phyloP scores from a whole-genome alignment of 2,797 vertebrate genomes.

The Okamejei kenojei region DNA sequence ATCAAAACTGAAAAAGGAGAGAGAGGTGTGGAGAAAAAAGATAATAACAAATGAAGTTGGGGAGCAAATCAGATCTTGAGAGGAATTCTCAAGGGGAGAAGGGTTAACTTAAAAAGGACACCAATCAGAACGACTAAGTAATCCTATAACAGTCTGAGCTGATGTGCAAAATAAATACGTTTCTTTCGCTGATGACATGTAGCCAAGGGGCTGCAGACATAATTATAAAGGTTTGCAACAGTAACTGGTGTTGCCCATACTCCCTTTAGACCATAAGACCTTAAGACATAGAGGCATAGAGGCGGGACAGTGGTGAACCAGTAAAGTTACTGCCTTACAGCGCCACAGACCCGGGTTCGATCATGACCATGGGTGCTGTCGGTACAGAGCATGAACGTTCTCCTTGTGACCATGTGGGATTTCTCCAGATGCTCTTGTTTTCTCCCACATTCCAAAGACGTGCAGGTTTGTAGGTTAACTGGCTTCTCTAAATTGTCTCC shows the following conservation, averaged over 20 bases:
- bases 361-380: too few relatives aligned
- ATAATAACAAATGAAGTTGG: neutral
- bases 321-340: too few relatives aligned
- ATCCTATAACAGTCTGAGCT: neutral
- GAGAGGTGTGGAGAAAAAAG: neutral
- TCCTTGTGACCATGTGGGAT: too few relatives aligned
- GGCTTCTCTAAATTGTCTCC: too few relatives aligned
- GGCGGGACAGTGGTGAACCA: too few relatives aligned
- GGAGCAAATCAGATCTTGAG: neutral
- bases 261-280: neutral
- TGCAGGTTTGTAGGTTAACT: too few relatives aligned
- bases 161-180: neutral
- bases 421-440: too few relatives aligned
- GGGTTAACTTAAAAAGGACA: neutral
- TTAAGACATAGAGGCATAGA: too few relatives aligned
- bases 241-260: neutral
- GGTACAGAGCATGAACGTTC: too few relatives aligned
- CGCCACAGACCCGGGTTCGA: too few relatives aligned
- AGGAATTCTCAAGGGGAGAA: neutral
- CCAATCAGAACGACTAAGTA: neutral
- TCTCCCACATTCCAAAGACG: too few relatives aligned
- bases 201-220: neutral
- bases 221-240: neutral
- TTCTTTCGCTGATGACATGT: neutral
- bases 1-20: neutral